A percentile compares a stretch with the other conserved stretches of the same genome.
phyloP scores from a whole-genome alignment of 1,140 invertebrate genomes.

The Sitobion miscanthi region DNA sequence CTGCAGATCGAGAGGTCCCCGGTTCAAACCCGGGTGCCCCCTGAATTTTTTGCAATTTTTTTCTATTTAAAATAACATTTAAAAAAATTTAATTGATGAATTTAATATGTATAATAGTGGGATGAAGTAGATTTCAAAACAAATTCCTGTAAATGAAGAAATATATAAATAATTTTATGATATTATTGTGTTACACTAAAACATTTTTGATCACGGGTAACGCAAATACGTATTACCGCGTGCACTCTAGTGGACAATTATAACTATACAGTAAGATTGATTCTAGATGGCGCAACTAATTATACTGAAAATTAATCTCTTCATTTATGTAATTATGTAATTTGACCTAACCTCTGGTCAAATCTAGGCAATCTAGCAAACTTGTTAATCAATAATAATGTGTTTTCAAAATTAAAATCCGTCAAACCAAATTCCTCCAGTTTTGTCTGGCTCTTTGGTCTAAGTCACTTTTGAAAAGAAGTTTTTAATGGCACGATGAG shows the following conservation, averaged over 20 bases:
- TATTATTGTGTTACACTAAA: too few relatives aligned
- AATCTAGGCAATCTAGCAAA: too few relatives aligned
- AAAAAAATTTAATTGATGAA: background rate
- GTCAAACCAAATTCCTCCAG: too few relatives aligned
- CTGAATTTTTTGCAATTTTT: conserved; percentile 64
- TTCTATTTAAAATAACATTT: background rate
- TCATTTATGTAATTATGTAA: background rate
- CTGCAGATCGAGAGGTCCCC: conserved; percentile 93
- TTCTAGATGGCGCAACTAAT: background rate
- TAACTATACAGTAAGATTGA: background rate
- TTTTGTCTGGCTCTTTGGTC: too few relatives aligned
- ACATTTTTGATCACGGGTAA: background rate
- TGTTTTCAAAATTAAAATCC: too few relatives aligned
- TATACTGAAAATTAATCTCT: background rate
- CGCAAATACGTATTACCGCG: background rate
- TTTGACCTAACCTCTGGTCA: too few relatives aligned
- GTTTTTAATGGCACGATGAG: too few relatives aligned
- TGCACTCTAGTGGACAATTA: background rate
- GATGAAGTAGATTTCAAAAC: background rate
- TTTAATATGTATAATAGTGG: background rate
- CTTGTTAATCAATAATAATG: too few relatives aligned
- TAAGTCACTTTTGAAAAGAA: too few relatives aligned
- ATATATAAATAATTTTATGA: too few relatives aligned
- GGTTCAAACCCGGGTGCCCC: conserved; percentile 94
- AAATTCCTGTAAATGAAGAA: background rate